These are phyloP conservation scores for Dyspetes luteomarginatus DNA, from an alignment of 2,888 invertebrate species.

Conservation along the genomic window DNA sequence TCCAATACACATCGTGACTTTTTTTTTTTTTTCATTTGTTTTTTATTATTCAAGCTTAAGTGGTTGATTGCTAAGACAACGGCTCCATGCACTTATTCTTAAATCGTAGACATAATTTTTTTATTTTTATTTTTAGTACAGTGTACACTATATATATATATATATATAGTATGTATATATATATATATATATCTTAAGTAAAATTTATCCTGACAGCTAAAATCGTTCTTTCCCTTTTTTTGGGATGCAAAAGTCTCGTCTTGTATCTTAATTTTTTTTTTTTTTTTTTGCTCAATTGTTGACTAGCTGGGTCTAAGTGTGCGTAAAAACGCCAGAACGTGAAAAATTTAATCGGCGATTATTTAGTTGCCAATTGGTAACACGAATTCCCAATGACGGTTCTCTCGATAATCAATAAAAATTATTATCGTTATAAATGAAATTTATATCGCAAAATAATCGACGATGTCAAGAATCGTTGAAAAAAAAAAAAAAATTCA, in stretches of 20 bases:
- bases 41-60: constrained; percentile 68
- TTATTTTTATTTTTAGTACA: constrained; percentile 64
- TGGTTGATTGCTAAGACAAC: constrained; percentile 73
- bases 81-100: constrained; percentile 72
- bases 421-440: not conserved
- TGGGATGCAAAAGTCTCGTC: constrained; percentile 58
- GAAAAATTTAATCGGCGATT: not conserved
- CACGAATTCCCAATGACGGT: not conserved
- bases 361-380: not conserved
- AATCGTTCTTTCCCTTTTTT: constrained; percentile 49
- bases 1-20: constrained; percentile 53
- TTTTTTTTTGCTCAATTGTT: constrained; percentile 58
- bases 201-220: constrained; percentile 70
- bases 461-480: constrained; percentile 1
- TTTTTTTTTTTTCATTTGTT: constrained; percentile 7
- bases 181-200: constrained; percentile 37
- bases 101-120: constrained; percentile 67
- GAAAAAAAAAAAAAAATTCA: too few relatives aligned
- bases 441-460: not conserved
- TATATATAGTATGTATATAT: too few relatives aligned
- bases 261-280: constrained; percentile 22
- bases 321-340: constrained; percentile 48
- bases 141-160: constrained; percentile 71
- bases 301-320: constrained; percentile 73
- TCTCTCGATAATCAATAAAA: not conserved